A percentile compares a stretch with the other conserved stretches of the same genome.
Conservation (phyloP, 1,140 invertebrate species). For the Trialeurodes vaporariorum region DNA sequence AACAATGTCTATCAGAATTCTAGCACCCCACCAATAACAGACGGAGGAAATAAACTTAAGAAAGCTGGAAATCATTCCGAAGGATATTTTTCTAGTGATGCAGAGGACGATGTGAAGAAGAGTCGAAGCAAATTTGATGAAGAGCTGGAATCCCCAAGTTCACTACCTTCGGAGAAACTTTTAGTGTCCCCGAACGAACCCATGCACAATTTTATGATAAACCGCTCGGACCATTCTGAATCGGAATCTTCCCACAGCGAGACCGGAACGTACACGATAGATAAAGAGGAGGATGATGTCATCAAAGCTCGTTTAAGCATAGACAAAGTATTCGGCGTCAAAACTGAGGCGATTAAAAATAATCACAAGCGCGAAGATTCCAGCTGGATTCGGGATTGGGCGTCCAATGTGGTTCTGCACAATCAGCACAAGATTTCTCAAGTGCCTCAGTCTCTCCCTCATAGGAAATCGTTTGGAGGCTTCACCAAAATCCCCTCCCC, state of each 20-base stretch:
- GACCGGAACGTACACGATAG: constrained; percentile 77
- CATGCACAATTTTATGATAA: neutral
- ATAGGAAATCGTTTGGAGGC: neutral
- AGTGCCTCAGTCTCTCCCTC: neutral
- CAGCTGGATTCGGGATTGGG: constrained; percentile 45
- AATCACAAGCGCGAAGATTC: constrained; percentile 12
- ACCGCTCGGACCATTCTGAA: neutral
- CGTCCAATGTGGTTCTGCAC: constrained; percentile 40
- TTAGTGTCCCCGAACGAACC: neutral
- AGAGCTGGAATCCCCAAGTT: neutral
- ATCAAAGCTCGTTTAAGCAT: constrained; percentile 77
- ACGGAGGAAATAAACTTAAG: neutral
- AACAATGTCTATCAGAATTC: constrained; percentile 23
- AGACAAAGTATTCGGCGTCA: constrained; percentile 39
- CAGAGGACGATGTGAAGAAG: constrained; percentile 21
- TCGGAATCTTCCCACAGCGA: constrained; percentile 41
- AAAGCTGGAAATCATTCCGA: constrained; percentile 25
- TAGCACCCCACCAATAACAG: constrained; percentile 10
- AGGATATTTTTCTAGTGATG: constrained; percentile 27
- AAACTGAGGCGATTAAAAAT: constrained; percentile 26
- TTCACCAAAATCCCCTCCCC: constrained; percentile 25
- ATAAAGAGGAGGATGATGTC: constrained; percentile 71
- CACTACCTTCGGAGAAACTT: neutral
- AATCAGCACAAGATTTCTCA: constrained; percentile 21
- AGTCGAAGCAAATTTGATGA: neutral